Conservation (phyloP, 2,797 vertebrate species). For the Trichosurus vulpecula region DNA sequence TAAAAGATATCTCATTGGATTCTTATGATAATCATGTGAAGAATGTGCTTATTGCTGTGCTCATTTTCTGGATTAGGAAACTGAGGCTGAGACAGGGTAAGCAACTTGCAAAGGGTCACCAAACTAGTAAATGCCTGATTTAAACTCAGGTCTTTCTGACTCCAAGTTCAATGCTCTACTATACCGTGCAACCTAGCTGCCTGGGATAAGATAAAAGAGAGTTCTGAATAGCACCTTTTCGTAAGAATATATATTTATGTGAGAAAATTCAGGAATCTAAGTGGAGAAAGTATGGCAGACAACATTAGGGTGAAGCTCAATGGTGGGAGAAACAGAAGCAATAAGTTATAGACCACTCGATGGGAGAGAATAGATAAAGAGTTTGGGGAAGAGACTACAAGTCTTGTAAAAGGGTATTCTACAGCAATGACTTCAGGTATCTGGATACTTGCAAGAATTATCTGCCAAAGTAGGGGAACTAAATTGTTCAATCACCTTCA, state of each 20-base stretch:
- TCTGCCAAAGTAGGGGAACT: background rate
- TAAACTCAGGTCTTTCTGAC: background rate
- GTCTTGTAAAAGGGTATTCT: background rate
- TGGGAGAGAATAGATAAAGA: background rate
- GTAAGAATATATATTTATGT: background rate
- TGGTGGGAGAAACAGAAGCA: background rate
- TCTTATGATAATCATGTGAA: background rate
- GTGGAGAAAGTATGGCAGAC: background rate
- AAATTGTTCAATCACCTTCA: background rate
- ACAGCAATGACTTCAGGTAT: background rate
- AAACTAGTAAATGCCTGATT: background rate
- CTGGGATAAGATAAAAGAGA: background rate
- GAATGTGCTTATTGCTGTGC: background rate
- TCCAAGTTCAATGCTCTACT: background rate
- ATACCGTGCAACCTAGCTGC: background rate
- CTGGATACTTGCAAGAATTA: background rate
- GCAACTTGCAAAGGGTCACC: background rate
- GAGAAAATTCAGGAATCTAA: background rate
- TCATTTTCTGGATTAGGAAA: background rate
- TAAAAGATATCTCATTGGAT: background rate
- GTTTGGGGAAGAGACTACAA: background rate
- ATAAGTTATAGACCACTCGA: background rate
- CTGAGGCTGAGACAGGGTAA: background rate
- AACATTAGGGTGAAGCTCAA: background rate
- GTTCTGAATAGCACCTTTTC: background rate